Conservation (phyloP, 2,113 vertebrate genomes). For the Mustela lutreola region DNA sequence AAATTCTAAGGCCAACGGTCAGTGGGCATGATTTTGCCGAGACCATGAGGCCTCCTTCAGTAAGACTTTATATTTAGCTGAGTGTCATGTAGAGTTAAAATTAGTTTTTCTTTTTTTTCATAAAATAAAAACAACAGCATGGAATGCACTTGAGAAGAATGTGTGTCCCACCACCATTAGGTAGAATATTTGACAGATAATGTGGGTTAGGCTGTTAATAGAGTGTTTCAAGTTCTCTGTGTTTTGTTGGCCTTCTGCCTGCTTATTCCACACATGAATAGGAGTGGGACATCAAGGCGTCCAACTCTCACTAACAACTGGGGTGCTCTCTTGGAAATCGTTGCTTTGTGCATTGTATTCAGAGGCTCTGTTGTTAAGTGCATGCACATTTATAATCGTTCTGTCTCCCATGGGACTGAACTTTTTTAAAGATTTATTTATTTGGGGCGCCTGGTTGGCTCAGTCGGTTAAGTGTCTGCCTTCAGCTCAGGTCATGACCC, state of each 20-base stretch:
- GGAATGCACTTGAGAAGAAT: background rate
- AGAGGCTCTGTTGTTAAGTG: background rate
- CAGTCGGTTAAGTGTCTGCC: no score
- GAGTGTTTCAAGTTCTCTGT: no score
- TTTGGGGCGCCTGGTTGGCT: no score
- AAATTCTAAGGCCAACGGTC: background rate
- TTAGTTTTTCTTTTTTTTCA: background rate
- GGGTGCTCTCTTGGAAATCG: background rate
- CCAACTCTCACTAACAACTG: background rate
- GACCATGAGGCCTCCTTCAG: background rate
- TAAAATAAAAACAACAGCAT: background rate
- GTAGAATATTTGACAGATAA: background rate
- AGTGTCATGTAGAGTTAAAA: background rate
- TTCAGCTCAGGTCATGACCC: no score
- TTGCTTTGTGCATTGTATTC: background rate
- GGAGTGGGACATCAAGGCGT: no score
- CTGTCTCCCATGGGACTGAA: background rate
- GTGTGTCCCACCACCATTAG: background rate
- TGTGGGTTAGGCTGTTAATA: background rate
- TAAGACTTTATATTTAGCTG: background rate
- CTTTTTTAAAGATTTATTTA: background rate
- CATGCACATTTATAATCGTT: no score
- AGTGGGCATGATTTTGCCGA: background rate
- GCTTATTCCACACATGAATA: background rate
- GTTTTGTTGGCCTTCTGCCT: background rate